Evolutionary conservation across 2,888 invertebrate genomes (phyloP), one percentile per base, ranked within the genome.

Genomic region (Drosophila pseudotalamancana): DNA sequence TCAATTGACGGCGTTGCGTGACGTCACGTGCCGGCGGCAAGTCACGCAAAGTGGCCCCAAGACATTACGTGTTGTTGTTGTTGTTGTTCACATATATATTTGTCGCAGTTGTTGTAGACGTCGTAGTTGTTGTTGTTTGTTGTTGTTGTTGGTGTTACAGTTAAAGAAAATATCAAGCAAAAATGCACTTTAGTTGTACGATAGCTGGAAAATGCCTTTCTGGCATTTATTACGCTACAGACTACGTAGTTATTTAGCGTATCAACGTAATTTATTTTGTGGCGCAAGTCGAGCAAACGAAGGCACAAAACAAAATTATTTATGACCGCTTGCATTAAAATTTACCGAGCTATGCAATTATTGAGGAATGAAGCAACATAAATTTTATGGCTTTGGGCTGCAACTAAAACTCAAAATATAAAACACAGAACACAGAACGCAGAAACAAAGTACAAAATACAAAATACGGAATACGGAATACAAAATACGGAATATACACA

Each of bases 261-360:
- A 76, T 62, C 69, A 76, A 71, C 72, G 77, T 71, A 79, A 87
- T 88, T 80, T 82, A 88, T 82, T 70, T 79, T 51, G 68, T 68
- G 69, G 65, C 57, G 23, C 70, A 73, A 64, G 73, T 68, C 63
- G 59, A 65, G 53, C 65, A 67, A 74, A 67, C 63, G 59, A 74
- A 77, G 50, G 57, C 74, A 74, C 69, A 73, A 56, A 65, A 68
- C 72, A 61, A 72, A 87, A 78, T 85, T 87, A 87, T 87, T 87
- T 87, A 88, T 88, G 88, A 84, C 73, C 85, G 80, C 82, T 87
- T 84, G 87, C 88, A 87, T 85, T 82, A 85, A 88, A 87, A 81
- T 87, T 77, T 83, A 80, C 87, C 74, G 78, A 82, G 84, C 81
- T 86, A 86, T 86, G 85, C 85, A 87, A 86, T 86, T 86, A 86